Conservation (phyloP, 2,888 invertebrate species). For the Tiliacea aurago region DNA sequence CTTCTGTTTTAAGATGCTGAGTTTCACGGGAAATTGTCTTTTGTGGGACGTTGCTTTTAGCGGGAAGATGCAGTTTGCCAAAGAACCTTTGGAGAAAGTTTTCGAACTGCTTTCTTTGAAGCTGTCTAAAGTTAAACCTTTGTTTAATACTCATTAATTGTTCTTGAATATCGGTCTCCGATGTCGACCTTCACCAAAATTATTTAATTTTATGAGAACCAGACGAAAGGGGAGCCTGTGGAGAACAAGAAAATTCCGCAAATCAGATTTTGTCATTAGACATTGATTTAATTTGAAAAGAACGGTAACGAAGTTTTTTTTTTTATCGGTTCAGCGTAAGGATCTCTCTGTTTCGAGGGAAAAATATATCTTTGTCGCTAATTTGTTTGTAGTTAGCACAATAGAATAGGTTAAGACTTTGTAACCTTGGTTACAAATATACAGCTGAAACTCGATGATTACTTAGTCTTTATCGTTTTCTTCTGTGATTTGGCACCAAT, state of each 20-base stretch:
- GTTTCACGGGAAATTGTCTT: conserved; percentile 52
- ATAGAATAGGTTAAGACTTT: not conserved
- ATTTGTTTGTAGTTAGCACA: not conserved
- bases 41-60: conserved; percentile 41
- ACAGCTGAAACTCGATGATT: not conserved
- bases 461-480: not conserved
- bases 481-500: not conserved
- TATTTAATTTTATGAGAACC: conserved; percentile 28
- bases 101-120: conserved; percentile 22
- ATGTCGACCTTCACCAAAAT: conserved; percentile 13
- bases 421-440: not conserved
- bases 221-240: not conserved
- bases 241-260: conserved; percentile 18
- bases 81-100: conserved; percentile 34
- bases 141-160: conserved; percentile 20
- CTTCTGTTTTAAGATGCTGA: conserved; percentile 33
- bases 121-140: conserved; percentile 14
- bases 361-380: not conserved
- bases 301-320: conserved; percentile 12
- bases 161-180: conserved; percentile 32
- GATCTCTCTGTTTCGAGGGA: not conserved
- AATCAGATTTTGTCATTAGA: conserved; percentile 35
- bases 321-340: not conserved
- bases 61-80: conserved; percentile 11
- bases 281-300: conserved; percentile 29